Evolutionary conservation across 2,113 vertebrate species (phyloP).

Genomic region (Anas platyrhynchos): DNA sequence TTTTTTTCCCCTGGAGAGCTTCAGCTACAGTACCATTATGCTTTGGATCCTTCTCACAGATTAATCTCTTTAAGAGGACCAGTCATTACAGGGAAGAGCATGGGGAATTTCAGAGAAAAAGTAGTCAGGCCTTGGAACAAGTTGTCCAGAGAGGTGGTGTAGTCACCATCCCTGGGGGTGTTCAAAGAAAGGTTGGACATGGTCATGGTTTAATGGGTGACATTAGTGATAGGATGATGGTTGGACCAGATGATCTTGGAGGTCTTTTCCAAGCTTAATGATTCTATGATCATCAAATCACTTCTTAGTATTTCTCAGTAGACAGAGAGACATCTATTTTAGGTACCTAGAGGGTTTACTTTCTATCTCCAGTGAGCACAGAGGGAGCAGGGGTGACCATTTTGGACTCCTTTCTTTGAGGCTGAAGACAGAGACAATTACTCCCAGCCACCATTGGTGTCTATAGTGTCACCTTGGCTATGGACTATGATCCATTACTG

Average conservation of each 20-base stretch:
- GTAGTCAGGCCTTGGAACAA: too few relatives aligned
- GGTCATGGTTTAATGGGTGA: too few relatives aligned
- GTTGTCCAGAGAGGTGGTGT: too few relatives aligned
- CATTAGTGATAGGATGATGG: too few relatives aligned
- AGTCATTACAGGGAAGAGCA: neutral
- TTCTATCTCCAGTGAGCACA: neutral
- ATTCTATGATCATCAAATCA: neutral
- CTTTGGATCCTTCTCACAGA: neutral
- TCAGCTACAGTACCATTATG: neutral
- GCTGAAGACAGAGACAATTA: neutral
- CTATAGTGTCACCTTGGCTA: fast-evolving
- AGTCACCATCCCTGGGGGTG: too few relatives aligned
- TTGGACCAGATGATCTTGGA: too few relatives aligned
- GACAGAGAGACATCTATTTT: neutral
- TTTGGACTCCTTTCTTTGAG: neutral
- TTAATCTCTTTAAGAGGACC: neutral
- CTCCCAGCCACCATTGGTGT: neutral
- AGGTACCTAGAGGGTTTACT: neutral
- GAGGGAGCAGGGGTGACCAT: neutral
- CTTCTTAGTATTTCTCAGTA: neutral
- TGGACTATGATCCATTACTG: neutral
- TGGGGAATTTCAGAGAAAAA: neutral
- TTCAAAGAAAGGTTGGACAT: too few relatives aligned
- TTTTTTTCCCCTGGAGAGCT: neutral
- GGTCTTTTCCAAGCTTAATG: too few relatives aligned